Base-by-base conservation (phyloP, 1,140 invertebrate genomes). In the Microplitis mediator region DNA sequence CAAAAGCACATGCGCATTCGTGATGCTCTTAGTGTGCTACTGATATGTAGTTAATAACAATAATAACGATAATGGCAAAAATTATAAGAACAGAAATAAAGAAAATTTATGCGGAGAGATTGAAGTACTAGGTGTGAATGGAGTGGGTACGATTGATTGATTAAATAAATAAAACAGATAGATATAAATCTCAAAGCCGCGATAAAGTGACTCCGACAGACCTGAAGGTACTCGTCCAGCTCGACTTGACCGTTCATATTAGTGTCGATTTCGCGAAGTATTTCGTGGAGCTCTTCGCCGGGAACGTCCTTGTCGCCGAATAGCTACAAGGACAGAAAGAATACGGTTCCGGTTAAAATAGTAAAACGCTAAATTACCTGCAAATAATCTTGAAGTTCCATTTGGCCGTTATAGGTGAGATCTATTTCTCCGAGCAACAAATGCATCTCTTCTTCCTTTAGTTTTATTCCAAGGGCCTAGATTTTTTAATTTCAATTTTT, bases 231-330 rank as follows among this genome's bases (percentile, higher is more conserved):
- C 89, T 99, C 98, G 84, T 98, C 96, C 81, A 99, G 91, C 88
- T 99, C 98, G 82, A 99, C 96, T 90, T 99, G 96, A 80, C 98
- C 98, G 89, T 99, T 99, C 92, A 97, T 97, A 89, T 99, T 99
- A 80, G 98, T 94, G 90, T 99, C 98, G 82, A 99, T 98, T 91
- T 99, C 98, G 85, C 90, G 93, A 73, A 99, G 91, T 84, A 99
- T 97, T 87, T 98, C 96, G 88, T 99, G 98, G 78, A 99, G 90
- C 87, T 98, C 94, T 86, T 98, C 95, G 66, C 98, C 97, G 71
- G 94, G 92, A 73, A 99, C 93, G 78, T 95, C 91, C 81, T 89
- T 92, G 86, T 98, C 96, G 78, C 95, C 96, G 83, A 93, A 93
- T 87, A 92, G 92, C 96, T 97, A 90, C 80, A 83, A 75, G 78